Base-by-base conservation (phyloP, 2,888 invertebrate species). In the Syritta pipiens region DNA sequence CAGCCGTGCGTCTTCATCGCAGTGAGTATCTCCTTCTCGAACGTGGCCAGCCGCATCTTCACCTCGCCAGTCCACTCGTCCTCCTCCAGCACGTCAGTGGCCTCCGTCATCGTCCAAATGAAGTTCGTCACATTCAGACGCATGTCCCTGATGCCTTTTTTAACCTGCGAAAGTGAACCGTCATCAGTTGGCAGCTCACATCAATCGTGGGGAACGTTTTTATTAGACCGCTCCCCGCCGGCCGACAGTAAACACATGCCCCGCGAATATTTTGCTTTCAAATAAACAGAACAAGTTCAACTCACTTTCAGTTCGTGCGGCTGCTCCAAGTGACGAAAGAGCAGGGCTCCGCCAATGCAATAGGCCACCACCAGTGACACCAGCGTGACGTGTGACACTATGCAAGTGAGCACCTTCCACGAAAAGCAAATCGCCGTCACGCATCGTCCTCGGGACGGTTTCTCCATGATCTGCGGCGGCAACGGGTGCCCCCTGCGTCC, bases 1-100 rank as follows among this genome's bases (percentile, higher is more conserved):
- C 96, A 97, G 3, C 97, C 97, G 72, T 95, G 93, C 71, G 94
- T 93, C 85, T 94, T 95, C 91, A 97, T 96, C 83, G 96, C 95
- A 81, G 92, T 91, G 65, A 96, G 90, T 71, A 97, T 92, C 37
- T 94, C 91, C 55, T 89, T 90, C 85, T 95, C 95, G 84, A 94
- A 94, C 24, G 89, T 85, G 87, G 90, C 90, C 75, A 92, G 89
- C 89, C 91, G 91, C 77, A 89, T 89, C 44, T 90, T 90, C n/a
- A 95, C 96, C 81, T 92, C 91, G 2, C 88, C 87, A n/a, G 95
- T 95, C 95, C 97, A 98, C 87, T 94, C 93, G 67, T 91, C 91
- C 86, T 94, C 92, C 83, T 92, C 90, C 72, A 97, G 91, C 24
- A 94, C 92, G 37, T 82, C 55, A 0, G 84, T 84, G 60, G 85